These are phyloP conservation scores for Sympetrum striolatum DNA, from an alignment of 2,888 invertebrate species.

Conservation along the genomic window DNA sequence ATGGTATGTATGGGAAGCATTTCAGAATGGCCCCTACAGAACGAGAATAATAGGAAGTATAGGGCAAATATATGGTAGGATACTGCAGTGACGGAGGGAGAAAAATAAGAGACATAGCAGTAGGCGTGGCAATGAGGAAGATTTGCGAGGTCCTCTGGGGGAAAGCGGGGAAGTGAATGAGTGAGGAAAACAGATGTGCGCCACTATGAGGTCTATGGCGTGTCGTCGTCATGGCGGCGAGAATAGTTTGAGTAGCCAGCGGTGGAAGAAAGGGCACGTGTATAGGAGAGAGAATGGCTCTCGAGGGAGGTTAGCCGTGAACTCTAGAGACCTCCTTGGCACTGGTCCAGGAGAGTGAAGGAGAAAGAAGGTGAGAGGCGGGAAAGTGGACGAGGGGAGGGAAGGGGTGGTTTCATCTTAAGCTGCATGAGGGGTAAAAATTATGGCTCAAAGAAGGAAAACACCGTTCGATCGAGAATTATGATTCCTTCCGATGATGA, in stretches of 20 bases:
- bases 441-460: too few species aligned
- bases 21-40: too few species aligned
- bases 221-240: constrained; percentile 17
- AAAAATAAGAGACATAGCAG: not conserved
- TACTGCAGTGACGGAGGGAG: not conserved
- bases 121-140: not conserved
- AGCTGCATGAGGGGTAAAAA: too few species aligned
- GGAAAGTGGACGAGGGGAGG: not conserved
- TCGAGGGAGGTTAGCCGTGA: constrained; percentile 38
- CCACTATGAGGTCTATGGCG: constrained; percentile 10
- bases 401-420: not conserved
- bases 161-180: not conserved
- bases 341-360: not conserved
- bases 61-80: not conserved
- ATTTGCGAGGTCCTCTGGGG: constrained; percentile 1
- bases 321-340: constrained; percentile 40
- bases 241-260: constrained; percentile 17
- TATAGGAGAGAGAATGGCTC: constrained; percentile 8
- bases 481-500: too few species aligned
- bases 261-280: not conserved
- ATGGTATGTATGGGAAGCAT: too few species aligned
- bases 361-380: not conserved
- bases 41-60: not conserved
- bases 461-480: too few species aligned
- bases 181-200: constrained; percentile 26